Conservation (phyloP, 2,113 vertebrate genomes). For the Callipepla californica region DNA sequence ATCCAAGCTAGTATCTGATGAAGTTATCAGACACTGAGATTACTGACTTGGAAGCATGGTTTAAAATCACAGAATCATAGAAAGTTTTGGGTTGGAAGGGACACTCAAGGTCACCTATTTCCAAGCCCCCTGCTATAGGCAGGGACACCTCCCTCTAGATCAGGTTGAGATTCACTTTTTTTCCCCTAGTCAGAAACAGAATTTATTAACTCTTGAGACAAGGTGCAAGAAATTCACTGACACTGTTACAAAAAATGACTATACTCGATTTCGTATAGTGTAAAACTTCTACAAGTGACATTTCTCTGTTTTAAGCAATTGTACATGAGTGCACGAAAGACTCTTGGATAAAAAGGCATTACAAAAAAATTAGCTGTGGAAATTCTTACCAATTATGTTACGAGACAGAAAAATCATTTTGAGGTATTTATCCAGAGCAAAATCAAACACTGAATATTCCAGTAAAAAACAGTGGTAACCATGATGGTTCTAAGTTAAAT, state of each 20-base stretch:
- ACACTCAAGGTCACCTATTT: too few relatives aligned
- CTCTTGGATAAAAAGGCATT: background rate
- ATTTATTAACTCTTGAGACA: background rate
- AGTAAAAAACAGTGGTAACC: background rate
- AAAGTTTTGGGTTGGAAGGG: too few relatives aligned
- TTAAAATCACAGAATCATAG: background rate
- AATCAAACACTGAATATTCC: background rate
- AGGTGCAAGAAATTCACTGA: background rate
- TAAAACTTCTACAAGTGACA: background rate
- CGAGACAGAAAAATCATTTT: background rate
- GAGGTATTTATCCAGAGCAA: background rate
- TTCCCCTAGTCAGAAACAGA: background rate
- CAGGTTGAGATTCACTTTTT: background rate
- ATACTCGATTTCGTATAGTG: background rate
- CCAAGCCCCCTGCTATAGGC: too few relatives aligned
- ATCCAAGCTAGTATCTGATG: background rate
- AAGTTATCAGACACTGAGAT: background rate
- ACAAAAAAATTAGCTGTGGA: background rate
- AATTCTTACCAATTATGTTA: background rate
- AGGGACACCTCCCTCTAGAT: too few relatives aligned
- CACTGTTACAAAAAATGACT: background rate
- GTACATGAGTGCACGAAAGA: background rate
- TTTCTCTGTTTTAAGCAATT: background rate
- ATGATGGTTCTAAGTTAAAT: background rate
- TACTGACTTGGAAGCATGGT: background rate